phyloP scores from a whole-genome alignment of 23 tunicate species.

The Ciona savignyi region DNA sequence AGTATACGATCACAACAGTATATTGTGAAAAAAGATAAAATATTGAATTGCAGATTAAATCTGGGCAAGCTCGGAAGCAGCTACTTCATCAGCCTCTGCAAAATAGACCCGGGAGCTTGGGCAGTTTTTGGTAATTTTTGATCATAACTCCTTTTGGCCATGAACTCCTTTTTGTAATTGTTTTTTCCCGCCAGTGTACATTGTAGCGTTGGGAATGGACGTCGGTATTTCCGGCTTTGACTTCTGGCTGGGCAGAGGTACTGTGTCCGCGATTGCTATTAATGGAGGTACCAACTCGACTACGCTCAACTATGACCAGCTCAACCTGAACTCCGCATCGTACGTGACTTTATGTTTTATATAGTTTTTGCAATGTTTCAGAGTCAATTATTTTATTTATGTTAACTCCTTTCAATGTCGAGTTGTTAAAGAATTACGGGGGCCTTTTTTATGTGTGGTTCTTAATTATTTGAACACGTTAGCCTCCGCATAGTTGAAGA shows the following conservation, averaged over 20 bases:
- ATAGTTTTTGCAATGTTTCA: too few species aligned
- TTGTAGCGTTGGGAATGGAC: conserved; percentile 32
- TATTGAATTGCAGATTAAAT: not conserved
- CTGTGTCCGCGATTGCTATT: not conserved
- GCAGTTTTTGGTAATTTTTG: not conserved
- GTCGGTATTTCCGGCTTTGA: conserved; percentile 67
- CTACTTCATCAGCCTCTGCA: not conserved
- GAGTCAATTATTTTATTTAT: too few species aligned
- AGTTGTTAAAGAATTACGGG: too few species aligned
- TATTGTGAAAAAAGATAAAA: too few species aligned
- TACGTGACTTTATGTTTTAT: too few species aligned
- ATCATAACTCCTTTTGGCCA: too few species aligned
- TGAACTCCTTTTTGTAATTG: too few species aligned
- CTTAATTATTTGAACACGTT: too few species aligned
- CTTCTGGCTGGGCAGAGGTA: conserved; percentile 42
- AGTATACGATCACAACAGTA: too few species aligned
- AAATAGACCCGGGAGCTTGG: not conserved
- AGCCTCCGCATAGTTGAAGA: too few species aligned
- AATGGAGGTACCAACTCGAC: not conserved
- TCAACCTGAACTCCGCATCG: not conserved
- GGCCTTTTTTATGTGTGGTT: too few species aligned
- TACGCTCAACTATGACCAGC: not conserved
- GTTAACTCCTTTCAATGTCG: too few species aligned
- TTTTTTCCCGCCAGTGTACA: conserved; percentile 28
- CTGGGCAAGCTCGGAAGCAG: not conserved